Percentiles rank a stretch among this genome's conserved stretches.
Conservation (phyloP, 2,888 invertebrate genomes). For the Diarsia mendica region DNA sequence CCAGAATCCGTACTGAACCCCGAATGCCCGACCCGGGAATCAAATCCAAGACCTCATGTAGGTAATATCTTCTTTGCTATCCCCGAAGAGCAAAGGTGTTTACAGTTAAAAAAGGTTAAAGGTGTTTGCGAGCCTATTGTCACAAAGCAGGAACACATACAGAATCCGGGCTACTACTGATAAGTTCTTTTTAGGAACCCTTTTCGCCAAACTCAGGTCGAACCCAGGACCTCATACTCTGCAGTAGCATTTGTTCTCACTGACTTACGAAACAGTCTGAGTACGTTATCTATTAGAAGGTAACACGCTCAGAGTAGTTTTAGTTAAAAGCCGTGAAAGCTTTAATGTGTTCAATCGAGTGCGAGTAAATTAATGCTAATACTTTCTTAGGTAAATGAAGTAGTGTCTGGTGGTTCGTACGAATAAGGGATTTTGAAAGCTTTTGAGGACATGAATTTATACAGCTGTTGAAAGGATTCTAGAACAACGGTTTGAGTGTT, state of each 20-base stretch:
- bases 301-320: neutral
- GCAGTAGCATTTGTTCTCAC: neutral
- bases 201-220: neutral
- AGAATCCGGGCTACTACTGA: too few species aligned
- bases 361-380: slow-evolving; percentile 42
- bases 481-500: neutral
- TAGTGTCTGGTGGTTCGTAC: neutral
- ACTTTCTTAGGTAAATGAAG: slow-evolving; percentile 40
- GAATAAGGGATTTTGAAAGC: slow-evolving; percentile 25
- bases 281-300: neutral
- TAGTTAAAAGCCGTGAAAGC: slow-evolving; percentile 7
- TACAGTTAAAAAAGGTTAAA: too few species aligned
- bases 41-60: too few species aligned
- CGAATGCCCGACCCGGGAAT: too few species aligned
- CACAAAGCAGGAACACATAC: too few species aligned
- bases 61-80: neutral
- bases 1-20: too few species aligned
- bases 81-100: neutral
- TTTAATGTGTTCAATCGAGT: slow-evolving; percentile 31
- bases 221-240: neutral
- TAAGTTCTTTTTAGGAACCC: too few species aligned
- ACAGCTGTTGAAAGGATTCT: slow-evolving; percentile 11
- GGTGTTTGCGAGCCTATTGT: neutral
- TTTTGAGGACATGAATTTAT: slow-evolving; percentile 1
- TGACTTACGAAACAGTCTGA: neutral